phyloP scores from a whole-genome alignment of 2,113 vertebrate genomes.

The Caloenas nicobarica region DNA sequence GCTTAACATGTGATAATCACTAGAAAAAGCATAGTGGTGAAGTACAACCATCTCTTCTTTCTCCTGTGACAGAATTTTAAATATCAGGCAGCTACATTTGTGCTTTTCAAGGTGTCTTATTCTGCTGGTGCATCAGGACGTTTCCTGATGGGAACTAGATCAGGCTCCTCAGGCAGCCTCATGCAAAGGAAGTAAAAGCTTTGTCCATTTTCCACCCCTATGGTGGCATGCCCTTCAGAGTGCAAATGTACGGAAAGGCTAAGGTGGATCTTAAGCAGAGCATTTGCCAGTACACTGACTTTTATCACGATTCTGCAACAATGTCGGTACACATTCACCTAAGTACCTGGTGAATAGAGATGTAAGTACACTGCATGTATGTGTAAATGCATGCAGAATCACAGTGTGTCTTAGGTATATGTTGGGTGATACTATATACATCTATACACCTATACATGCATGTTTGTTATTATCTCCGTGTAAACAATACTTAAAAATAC shows the following conservation, averaged over 20 bases:
- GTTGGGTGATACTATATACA: neutral
- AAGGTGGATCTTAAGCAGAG: neutral
- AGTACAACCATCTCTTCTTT: neutral
- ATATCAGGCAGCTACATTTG: neutral
- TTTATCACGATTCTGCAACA: neutral
- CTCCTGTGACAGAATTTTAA: neutral
- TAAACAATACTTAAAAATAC: neutral
- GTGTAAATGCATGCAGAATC: neutral
- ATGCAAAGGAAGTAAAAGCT: neutral
- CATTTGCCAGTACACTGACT: neutral
- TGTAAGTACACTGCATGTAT: neutral
- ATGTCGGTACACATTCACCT: neutral
- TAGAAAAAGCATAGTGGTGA: neutral
- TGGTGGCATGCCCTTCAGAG: neutral
- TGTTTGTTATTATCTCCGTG: neutral
- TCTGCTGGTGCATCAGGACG: accelerated
- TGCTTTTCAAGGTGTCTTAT: neutral
- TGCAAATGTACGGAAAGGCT: neutral
- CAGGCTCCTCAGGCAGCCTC: neutral
- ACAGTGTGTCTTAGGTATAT: neutral
- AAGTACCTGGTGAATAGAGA: neutral
- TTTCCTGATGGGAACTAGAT: neutral
- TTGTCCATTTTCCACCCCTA: neutral
- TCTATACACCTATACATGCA: accelerated
- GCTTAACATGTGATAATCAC: neutral